Conservation (phyloP, 2,888 invertebrate species). For the Nemotelus pantherinus region DNA sequence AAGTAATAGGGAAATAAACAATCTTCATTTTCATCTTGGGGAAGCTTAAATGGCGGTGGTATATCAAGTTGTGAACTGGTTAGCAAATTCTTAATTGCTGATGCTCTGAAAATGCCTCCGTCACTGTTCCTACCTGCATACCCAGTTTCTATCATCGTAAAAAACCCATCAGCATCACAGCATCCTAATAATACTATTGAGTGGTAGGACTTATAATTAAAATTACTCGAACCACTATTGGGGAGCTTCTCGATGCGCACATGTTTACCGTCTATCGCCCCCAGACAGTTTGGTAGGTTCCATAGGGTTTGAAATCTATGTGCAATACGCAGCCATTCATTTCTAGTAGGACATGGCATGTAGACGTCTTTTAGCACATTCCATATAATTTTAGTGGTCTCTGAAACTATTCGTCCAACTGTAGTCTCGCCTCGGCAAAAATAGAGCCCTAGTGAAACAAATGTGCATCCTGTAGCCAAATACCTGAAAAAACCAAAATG, state of each 20-base stretch:
- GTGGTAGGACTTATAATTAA: background rate
- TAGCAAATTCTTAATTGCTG: background rate
- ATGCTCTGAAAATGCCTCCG: background rate
- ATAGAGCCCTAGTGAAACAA: too few species aligned
- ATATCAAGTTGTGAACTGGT: background rate
- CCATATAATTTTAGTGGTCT: too few species aligned
- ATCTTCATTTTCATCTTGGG: too few species aligned
- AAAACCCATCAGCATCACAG: too few species aligned
- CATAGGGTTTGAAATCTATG: constrained; percentile 12
- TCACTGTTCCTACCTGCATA: constrained; percentile 3
- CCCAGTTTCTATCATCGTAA: background rate
- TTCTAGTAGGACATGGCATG: too few species aligned
- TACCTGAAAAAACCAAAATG: too few species aligned
- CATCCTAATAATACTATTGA: too few species aligned
- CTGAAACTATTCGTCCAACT: too few species aligned
- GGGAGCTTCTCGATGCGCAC: background rate
- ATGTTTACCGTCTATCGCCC: background rate
- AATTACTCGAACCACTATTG: background rate
- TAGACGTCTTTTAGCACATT: too few species aligned
- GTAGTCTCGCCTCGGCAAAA: too few species aligned
- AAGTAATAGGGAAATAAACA: too few species aligned
- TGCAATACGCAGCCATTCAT: background rate
- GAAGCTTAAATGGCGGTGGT: background rate
- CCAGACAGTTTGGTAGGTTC: background rate
- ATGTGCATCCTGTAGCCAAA: too few species aligned